These are phyloP conservation scores for Mustelus asterias DNA, from an alignment of 2,113 vertebrate genomes.

Conservation along the genomic window DNA sequence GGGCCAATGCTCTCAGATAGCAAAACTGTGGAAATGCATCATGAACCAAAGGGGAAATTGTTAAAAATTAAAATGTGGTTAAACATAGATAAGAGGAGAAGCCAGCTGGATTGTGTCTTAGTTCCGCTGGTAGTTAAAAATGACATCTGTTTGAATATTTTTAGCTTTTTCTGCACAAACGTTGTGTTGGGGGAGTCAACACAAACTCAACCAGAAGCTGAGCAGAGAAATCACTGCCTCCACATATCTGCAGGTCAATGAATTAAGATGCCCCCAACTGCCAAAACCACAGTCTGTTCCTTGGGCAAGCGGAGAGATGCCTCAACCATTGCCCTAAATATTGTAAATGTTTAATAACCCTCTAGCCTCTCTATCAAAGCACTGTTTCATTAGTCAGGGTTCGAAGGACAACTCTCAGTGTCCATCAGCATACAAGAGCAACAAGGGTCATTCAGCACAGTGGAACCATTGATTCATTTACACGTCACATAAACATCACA, in stretches of 20 bases:
- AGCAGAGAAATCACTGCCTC: not conserved
- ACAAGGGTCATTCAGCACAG: not conserved
- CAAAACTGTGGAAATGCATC: slow-evolving; percentile 4
- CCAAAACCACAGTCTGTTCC: not conserved
- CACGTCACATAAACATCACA: not conserved
- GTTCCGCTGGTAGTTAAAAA: slow-evolving; percentile 15
- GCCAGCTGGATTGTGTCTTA: not conserved
- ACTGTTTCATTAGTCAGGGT: too few relatives aligned
- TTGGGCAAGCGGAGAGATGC: not conserved
- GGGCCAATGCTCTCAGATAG: not conserved
- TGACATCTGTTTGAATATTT: not conserved
- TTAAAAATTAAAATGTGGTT: not conserved
- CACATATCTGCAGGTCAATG: not conserved
- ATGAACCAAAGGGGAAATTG: not conserved
- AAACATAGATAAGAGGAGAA: not conserved
- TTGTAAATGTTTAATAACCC: not conserved
- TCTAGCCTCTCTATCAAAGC: not conserved
- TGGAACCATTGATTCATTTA: not conserved
- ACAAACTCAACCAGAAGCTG: not conserved
- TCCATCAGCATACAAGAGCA: not conserved
- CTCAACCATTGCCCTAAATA: not conserved
- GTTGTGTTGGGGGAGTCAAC: not conserved
- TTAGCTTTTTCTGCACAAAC: not conserved
- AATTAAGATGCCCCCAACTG: not conserved
- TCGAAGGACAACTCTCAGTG: not conserved